Evolutionary conservation across 2,888 invertebrate genomes (phyloP), one percentile per base, ranked within the genome.

Genomic region (Cephalotes varians): DNA sequence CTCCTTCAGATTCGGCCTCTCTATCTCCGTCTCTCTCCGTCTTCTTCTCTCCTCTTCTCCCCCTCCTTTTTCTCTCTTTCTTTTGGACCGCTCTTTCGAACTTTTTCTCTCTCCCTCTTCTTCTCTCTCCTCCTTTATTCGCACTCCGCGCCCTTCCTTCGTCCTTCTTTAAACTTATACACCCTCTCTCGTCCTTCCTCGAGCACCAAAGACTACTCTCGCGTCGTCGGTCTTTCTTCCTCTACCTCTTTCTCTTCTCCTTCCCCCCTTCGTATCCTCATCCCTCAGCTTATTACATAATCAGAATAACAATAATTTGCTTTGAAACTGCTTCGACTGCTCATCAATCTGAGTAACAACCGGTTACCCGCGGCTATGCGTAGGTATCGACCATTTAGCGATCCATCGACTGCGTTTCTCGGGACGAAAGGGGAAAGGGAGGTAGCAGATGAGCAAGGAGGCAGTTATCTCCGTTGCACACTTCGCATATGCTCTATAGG

Each of bases 271-370:
- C 71, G n/a, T 47, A 67, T 80, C 82, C 73, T 81, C 62, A 83
- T 86, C 87, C 87, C 81, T 84, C 79, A 86, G 90, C 92, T 93
- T 92, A 94, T 93, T 94, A 93, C 91, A 89, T 93, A 94, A 93
- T 93, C 92, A 92, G 92, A 93, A 93, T 92, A 93, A 92, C 93
- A 92, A 94, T 93, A 94, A 93, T 93, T 93, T 92, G 90, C 81
- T 91, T 88, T 91, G 90, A 91, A 90, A 88, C 82, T 82, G 85
- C 84, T 90, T 90, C 91, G 92, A 91, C 92, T 91, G 89, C 93
- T 92, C 93, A 93, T 94, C 94, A 93, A 93, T 94, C 92, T 90
- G 88, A 86, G 88, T 92, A 92, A 93, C 93, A 93, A 92, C 89
- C 86, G 92, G 90, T 92, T 76, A 87, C 90, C 85, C 54, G 85